Evolutionary conservation across 2,797 vertebrate species (phyloP).

Genomic region (Microhierax caerulescens): DNA sequence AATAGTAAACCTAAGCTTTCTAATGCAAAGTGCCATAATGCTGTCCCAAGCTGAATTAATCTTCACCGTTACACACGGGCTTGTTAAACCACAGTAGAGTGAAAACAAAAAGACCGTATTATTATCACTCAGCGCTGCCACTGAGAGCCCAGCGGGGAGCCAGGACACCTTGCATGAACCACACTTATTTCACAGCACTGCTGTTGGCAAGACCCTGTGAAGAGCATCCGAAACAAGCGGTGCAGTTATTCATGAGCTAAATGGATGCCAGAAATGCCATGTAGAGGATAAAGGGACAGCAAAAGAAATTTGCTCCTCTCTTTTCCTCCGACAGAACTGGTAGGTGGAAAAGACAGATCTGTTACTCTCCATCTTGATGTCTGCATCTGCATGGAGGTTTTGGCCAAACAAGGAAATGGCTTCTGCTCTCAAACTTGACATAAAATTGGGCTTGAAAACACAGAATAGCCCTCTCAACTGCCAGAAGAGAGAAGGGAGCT

Average conservation of each 20-base stretch:
- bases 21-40: background rate
- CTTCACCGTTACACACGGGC: background rate
- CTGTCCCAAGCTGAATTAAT: conserved; percentile 46
- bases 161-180: conserved; percentile 6
- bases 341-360: background rate
- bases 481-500: background rate
- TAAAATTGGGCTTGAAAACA: background rate
- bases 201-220: conserved; percentile 31
- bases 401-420: background rate
- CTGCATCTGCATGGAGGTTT: background rate
- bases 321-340: background rate
- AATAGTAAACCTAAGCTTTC: background rate
- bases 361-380: background rate
- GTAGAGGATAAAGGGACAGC: background rate
- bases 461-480: background rate
- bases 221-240: background rate
- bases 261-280: background rate
- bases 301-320: conserved; percentile 10
- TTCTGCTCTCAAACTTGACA: background rate
- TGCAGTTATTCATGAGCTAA: conserved; percentile 22
- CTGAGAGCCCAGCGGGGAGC: conserved; percentile 14
- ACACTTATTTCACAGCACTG: background rate
- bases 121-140: background rate
- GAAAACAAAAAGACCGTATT: conserved; percentile 28
- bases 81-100: background rate